phyloP scores from a whole-genome alignment of 2,113 vertebrate species.

The Regulus satrapa region DNA sequence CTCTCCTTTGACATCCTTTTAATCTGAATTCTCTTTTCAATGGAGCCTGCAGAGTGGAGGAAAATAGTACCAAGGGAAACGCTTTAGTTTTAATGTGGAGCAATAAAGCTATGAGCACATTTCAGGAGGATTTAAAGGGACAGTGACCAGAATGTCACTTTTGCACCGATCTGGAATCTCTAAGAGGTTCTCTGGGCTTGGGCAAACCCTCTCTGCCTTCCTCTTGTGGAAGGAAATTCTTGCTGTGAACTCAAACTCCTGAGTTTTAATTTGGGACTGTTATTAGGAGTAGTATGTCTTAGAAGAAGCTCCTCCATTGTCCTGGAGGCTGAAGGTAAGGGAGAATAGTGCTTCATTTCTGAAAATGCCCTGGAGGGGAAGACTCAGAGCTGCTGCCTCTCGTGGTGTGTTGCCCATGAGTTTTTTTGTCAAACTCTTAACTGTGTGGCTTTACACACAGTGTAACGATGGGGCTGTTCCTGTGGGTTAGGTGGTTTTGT shows the following conservation, averaged over 20 bases:
- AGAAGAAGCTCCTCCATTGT: neutral
- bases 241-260: neutral
- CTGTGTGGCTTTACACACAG: neutral
- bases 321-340: neutral
- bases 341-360: neutral
- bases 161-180: neutral
- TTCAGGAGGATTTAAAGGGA: neutral
- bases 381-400: neutral
- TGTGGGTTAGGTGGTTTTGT: neutral
- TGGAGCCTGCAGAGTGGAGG: neutral
- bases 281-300: neutral
- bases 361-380: neutral
- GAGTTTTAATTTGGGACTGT: neutral
- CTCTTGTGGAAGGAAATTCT: neutral
- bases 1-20: neutral
- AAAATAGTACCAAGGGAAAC: neutral
- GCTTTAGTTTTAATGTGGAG: neutral
- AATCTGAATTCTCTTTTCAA: neutral
- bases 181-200: neutral
- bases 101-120: neutral
- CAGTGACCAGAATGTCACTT: neutral
- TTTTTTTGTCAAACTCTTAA: neutral
- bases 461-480: neutral
- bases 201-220: neutral
- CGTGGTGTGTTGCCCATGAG: accelerated